Conservation (phyloP, 2,797 vertebrate genomes). For the Selene dorsalis region DNA sequence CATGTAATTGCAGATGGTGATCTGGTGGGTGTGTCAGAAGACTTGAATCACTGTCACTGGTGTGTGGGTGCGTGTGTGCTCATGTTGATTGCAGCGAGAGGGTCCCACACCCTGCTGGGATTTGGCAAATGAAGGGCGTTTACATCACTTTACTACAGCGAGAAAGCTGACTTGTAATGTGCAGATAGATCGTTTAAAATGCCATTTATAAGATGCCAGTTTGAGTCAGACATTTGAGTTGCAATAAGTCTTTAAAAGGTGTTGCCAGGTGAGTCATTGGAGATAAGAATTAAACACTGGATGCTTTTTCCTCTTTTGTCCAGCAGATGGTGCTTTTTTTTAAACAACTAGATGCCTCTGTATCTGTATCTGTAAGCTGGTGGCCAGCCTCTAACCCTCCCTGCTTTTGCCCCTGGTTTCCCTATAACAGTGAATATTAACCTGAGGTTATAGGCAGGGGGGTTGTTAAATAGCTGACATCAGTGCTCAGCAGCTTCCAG, state of each 20-base stretch:
- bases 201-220: neutral
- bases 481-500: constrained; percentile 76
- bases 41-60: constrained; percentile 73
- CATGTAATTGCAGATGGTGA: constrained; percentile 75
- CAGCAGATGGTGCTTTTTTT: constrained; percentile 81
- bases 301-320: constrained; percentile 51
- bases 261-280: neutral
- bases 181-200: neutral
- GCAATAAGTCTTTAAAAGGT: neutral
- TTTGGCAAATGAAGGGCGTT: constrained; percentile 43
- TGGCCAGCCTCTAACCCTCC: constrained; percentile 56
- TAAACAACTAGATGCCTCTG: constrained; percentile 48
- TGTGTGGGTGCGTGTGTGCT: constrained; percentile 38
- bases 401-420: constrained; percentile 51
- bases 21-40: constrained; percentile 64
- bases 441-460: constrained; percentile 67
- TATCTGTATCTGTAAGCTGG: constrained; percentile 13
- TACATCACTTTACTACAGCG: constrained; percentile 43
- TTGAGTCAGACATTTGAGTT: neutral
- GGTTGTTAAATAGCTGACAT: constrained; percentile 80
- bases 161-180: neutral
- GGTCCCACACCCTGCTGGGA: constrained; percentile 66
- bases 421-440: constrained; percentile 73
- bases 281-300: neutral
- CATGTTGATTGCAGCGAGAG: constrained; percentile 28